Base-by-base conservation (phyloP, 2,113 vertebrate species). In the Neodon shergylaensis region DNA sequence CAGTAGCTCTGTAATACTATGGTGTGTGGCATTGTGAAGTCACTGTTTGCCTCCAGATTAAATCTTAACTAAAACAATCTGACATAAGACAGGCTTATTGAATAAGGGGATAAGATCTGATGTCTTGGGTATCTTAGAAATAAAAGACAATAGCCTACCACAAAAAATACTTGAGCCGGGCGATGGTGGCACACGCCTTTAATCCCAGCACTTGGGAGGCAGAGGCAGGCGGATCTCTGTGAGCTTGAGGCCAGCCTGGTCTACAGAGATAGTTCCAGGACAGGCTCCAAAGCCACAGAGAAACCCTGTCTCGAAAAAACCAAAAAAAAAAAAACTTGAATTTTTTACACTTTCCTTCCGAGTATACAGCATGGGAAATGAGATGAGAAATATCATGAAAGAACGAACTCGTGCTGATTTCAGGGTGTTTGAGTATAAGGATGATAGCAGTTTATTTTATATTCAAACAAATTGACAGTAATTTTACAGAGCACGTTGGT, bases 401-500 rank as follows among this genome's bases (percentile, higher is more conserved):
- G 70, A 84, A 87, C 90, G 12, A 42, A 84, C 3, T 47, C 21
- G 22, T 26, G 19, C 79, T 44, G 31, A 31, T 79, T 24, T 86
- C 72, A 86, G 68, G 92, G 49, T 81, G 7, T 44, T 28, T 91
- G 24, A 61, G 16, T n/a, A 7, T 78, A 88, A 87, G 78, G 52
- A 13, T 73, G 65, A 42, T 49, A 11, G 22, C 14, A 8, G n/a
- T 39, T 70, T 44, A 9, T 31, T 14, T n/a, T 17, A n/a, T 79
- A 36, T n/a, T 73, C 24, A 33, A 47, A 47, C 47, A 52, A 68
- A 49, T 93, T 78, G 84, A 66, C 89, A 36, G 78, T 63, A 66
- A 19, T n/a, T 88, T 95, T 95, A 76, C 79, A 66, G 47, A 84
- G n/a, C 65, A 63, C 47, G 93, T 94, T 81, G 26, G 24, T 91